Evolutionary conservation across 2,888 invertebrate species (phyloP).

Genomic region (Microctonus aethiopoides): DNA sequence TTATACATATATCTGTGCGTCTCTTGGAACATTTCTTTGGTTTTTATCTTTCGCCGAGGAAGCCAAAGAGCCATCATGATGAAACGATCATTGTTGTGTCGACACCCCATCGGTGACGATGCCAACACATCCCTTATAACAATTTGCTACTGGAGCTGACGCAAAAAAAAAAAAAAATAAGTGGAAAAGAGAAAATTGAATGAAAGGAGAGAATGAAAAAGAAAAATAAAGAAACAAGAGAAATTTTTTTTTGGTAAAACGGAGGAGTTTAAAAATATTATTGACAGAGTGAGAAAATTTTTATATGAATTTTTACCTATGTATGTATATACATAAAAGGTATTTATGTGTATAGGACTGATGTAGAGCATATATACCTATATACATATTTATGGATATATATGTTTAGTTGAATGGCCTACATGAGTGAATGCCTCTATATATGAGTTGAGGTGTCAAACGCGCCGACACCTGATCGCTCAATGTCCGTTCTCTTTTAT

Average conservation of each 20-base stretch:
- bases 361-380: neutral
- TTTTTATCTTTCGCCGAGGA: slow-evolving; percentile 18
- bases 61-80: slow-evolving; percentile 32
- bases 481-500: slow-evolving; percentile 38
- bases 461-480: slow-evolving; percentile 54
- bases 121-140: slow-evolving; percentile 19
- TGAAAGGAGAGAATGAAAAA: slow-evolving; percentile 3
- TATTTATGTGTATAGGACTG: neutral
- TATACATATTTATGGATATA: slow-evolving; percentile 5
- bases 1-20: neutral
- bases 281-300: neutral
- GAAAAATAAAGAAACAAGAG: neutral
- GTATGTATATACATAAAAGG: neutral
- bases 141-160: slow-evolving; percentile 29
- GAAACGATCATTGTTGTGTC: slow-evolving; percentile 37
- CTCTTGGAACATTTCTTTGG: neutral
- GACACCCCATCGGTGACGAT: slow-evolving; percentile 29
- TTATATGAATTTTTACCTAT: too few species aligned
- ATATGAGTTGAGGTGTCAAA: slow-evolving; percentile 50
- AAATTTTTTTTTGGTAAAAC: neutral
- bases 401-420: slow-evolving; percentile 20
- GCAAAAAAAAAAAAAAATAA: slow-evolving; percentile 18
- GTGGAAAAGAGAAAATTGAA: neutral
- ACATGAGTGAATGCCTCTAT: slow-evolving; percentile 38
- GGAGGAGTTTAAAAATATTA: neutral